Percentiles rank a stretch among this genome's conserved stretches.
Evolutionary conservation across 2,797 vertebrate genomes (phyloP).

Genomic region (Tinamus major): DNA sequence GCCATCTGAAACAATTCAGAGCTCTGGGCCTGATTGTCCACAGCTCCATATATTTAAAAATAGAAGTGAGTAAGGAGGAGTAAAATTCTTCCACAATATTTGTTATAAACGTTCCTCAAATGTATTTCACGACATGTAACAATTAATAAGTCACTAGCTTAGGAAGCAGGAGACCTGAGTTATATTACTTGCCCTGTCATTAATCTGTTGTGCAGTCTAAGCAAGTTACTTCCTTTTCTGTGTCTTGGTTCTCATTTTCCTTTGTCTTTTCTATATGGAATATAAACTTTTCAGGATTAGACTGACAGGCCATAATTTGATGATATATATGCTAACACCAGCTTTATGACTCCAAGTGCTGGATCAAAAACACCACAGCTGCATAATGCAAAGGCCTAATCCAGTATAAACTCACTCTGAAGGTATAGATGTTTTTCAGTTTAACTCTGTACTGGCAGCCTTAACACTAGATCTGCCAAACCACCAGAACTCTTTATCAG

Average conservation of each 20-base stretch:
- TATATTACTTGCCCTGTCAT: not conserved
- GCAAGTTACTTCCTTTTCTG: not conserved
- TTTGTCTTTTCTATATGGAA: not conserved
- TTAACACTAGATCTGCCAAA: not conserved
- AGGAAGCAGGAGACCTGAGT: not conserved
- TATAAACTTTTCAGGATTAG: not conserved
- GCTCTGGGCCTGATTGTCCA: not conserved
- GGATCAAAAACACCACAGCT: not conserved
- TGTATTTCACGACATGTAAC: not conserved
- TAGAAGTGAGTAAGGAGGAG: not conserved
- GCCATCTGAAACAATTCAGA: not conserved
- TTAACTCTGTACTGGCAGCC: not conserved
- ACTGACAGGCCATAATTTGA: not conserved
- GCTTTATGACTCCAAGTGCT: not conserved
- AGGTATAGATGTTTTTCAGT: not conserved
- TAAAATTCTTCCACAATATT: conserved; percentile 1
- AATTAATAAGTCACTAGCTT: not conserved
- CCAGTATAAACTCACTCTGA: not conserved
- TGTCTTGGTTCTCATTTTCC: not conserved
- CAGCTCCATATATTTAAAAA: not conserved
- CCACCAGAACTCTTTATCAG: not conserved
- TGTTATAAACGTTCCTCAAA: not conserved
- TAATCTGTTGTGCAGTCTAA: not conserved
- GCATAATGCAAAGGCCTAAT: not conserved
- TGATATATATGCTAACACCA: not conserved